These are phyloP conservation scores for Plutomurus gul DNA, from an alignment of 1,140 invertebrate species.

Conservation along the genomic window DNA sequence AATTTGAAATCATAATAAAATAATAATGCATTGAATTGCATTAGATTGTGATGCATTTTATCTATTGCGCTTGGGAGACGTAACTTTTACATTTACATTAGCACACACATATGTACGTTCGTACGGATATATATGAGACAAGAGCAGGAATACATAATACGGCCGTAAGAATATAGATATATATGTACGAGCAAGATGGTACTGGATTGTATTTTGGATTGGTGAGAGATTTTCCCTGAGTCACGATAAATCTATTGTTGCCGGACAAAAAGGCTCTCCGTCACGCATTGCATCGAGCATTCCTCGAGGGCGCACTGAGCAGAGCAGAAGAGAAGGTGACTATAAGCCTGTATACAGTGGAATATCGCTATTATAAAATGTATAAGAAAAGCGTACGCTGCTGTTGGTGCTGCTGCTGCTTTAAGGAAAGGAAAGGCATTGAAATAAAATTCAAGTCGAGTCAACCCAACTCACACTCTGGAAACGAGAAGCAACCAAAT, in stretches of 20 bases:
- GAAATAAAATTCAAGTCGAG: background rate
- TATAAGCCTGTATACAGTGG: background rate
- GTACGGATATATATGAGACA: background rate
- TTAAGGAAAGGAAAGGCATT: background rate
- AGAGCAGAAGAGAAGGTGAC: constrained; percentile 12
- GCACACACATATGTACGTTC: background rate
- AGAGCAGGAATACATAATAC: background rate
- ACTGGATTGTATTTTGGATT: constrained; percentile 20
- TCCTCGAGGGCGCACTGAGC: constrained; percentile 41
- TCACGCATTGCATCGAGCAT: no score
- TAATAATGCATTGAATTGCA: constrained; percentile 29
- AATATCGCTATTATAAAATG: background rate
- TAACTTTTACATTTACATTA: background rate
- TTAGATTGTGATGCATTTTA: constrained; percentile 7
- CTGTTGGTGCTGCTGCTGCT: no score
- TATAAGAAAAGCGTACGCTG: no score
- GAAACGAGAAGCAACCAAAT: background rate
- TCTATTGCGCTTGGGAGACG: background rate
- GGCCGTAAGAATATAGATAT: background rate
- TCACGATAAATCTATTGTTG: constrained; percentile 52
- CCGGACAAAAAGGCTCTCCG: constrained; percentile 37
- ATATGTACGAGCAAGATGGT: background rate
- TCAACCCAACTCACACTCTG: background rate
- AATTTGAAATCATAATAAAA: constrained; percentile 24
- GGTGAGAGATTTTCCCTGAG: constrained; percentile 48